A percentile compares a stretch with the other conserved stretches of the same genome.
Evolutionary conservation across 1,140 invertebrate species (phyloP).

Genomic region (Apis cerana): DNA sequence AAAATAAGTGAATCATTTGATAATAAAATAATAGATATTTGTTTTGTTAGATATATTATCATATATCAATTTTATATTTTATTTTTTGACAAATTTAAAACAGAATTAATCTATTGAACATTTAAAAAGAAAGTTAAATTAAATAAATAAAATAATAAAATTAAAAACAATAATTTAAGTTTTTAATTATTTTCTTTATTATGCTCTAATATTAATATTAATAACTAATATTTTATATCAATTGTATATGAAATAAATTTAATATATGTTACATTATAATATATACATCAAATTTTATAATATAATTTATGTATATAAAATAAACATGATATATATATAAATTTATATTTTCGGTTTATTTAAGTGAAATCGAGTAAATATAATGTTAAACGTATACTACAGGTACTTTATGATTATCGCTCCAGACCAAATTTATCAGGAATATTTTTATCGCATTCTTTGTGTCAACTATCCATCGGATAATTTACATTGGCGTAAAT

Average conservation of each 20-base stretch:
- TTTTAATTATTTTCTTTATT: neutral
- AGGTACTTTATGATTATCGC: neutral
- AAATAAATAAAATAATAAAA: neutral
- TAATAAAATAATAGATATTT: neutral
- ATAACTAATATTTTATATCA: neutral
- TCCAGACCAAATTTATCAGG: slow-evolving; percentile 14
- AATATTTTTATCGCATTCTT: slow-evolving; percentile 28
- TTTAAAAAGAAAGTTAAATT: neutral
- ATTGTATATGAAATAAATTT: neutral
- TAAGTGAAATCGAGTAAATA: neutral
- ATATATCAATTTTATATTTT: neutral
- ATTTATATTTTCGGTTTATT: neutral
- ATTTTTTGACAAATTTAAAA: neutral
- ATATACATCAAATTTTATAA: too few relatives aligned
- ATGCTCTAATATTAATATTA: neutral
- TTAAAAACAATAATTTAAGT: neutral
- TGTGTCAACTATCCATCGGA: neutral
- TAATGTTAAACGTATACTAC: neutral
- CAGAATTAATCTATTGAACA: neutral
- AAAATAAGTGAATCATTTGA: neutral
- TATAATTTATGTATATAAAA: too few relatives aligned
- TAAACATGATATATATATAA: too few relatives aligned
- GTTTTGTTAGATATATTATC: neutral
- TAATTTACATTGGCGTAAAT: slow-evolving; percentile 22
- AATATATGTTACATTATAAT: neutral